Base-by-base conservation (phyloP, 1,140 invertebrate genomes). In the Eciton burchellii region DNA sequence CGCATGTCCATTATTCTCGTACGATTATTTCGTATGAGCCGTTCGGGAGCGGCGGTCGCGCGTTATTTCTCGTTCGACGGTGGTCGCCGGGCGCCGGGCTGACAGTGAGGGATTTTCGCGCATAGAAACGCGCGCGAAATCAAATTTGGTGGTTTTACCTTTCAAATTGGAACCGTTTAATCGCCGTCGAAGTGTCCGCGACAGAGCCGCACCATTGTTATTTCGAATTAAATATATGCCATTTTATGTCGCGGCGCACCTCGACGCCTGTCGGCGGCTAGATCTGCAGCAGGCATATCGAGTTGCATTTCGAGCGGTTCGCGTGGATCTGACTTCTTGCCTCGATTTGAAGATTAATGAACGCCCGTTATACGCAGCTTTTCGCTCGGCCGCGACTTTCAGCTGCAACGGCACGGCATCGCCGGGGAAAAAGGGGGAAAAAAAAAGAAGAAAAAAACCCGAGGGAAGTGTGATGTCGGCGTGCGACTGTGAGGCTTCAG, bases 71-170 rank as follows among this genome's bases (percentile, higher is more conserved):
- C 65, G 35, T 35, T 35, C 35, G 14, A 21, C 45, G 65, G 63
- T 66, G 43, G 24, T 26, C 5, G 14, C 43, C 63, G 43, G 16
- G 45, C 65, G 43, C 45, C 62, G 47, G 43, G 62, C 12, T 79
- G 74, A 79, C 74, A 79, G 74, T 79, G 74, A 79, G 74, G 74
- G 74, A 79, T 79, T 79, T 79, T n/a, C 21, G 63, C 52, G 63
- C 74, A 79, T 79, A 79, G 74, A 79, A 79, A 70, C 74, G 74
- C 74, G 63, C 24, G 63, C 49, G 74, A 79, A 79, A 79, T 79
- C 74, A 79, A 79, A 79, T 79, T 79, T 35, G 74, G 74, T 45
- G 74, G 74, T 79, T 79, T 79, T 79, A 79, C 74, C 74, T 56
- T 68, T 49, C 49, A 79, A 79, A 79, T 79, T 79, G 74, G 49